phyloP scores from a whole-genome alignment of 2,113 vertebrate genomes.

The Paramisgurnus dabryanus region DNA sequence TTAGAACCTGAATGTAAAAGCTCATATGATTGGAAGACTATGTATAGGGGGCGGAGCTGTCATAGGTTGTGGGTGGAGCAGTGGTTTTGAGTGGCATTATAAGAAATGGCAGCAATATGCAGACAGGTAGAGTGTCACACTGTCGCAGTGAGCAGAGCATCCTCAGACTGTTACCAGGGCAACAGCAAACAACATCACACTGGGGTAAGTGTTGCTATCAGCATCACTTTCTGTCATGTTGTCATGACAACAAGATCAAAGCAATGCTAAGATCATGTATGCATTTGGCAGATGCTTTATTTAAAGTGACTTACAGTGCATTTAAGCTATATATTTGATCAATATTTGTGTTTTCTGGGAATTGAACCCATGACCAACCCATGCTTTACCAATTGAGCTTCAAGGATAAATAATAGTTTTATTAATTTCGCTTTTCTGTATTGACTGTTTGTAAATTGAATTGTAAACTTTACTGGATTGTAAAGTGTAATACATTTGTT shows the following conservation, averaged over 20 bases:
- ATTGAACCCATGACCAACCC: too few species aligned
- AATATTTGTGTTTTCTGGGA: too few species aligned
- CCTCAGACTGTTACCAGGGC: slow-evolving; percentile 64
- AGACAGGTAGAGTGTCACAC: slow-evolving; percentile 60
- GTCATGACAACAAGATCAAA: background rate
- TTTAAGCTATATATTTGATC: too few species aligned
- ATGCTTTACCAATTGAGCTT: too few species aligned
- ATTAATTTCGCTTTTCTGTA: too few species aligned
- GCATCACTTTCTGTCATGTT: background rate
- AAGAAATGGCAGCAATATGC: slow-evolving; percentile 60
- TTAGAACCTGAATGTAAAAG: background rate
- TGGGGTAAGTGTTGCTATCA: slow-evolving; percentile 63
- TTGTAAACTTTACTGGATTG: too few species aligned
- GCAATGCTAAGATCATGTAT: background rate
- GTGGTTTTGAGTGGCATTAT: slow-evolving; percentile 64
- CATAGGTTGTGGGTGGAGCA: slow-evolving; percentile 40
- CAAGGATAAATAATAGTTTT: too few species aligned
- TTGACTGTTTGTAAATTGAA: too few species aligned
- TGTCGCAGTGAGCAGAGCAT: slow-evolving; percentile 57
- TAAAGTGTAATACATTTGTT: too few species aligned
- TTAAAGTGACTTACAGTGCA: too few species aligned
- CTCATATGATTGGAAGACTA: background rate
- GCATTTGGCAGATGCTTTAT: background rate
- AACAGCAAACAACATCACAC: slow-evolving; percentile 60
- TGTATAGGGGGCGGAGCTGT: slow-evolving; percentile 40